Evolutionary conservation across 2,797 vertebrate species (phyloP), one percentile per base, ranked within the genome.

Genomic region (Helostoma temminkii): DNA sequence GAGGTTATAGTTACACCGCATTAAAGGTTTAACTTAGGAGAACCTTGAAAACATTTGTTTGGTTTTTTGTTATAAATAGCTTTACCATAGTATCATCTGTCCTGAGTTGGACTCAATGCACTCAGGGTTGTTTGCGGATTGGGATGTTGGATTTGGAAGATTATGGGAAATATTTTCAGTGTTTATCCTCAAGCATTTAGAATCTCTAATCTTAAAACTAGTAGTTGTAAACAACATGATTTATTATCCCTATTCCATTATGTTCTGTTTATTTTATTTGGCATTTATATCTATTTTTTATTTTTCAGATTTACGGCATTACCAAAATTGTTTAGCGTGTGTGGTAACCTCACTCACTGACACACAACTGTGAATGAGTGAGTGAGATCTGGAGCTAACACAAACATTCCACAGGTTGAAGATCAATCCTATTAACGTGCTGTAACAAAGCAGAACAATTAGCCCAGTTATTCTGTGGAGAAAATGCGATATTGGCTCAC

Each of bases 401-500:
- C 70, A 91, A 88, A 88, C 58, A 74, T 84, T 82, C 73, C 73
- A 69, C 72, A 77, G 65, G 78, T 85, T 85, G 59, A 76, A 48
- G 69, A 86, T 83, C 55, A 83, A 82, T 82, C 81, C 63, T 63
- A 76, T 89, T 87, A 88, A 64, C 77, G 53, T 69, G 61, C 74
- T 66, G 61, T 85, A 86, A 56, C 16, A 50, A 83, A 75, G 41
- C 76, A 78, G 83, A 87, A 87, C 84, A 84, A 78, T 90, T 86
- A 86, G 72, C 66, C 78, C 80, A 82, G 79, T 89, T 87, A 85
- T 78, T 82, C 58, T 64, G 63, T 61, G 60, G 46, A 73, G 69
- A 80, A 88, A 91, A 88, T 1, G 43, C 71, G 67, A 85, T 43
- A 63, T 88, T 84, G 66, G 66, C 59, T 76, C 53, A 54, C 70